Evolutionary conservation across 2,797 vertebrate species (phyloP).

Genomic region (Fratercula arctica): DNA sequence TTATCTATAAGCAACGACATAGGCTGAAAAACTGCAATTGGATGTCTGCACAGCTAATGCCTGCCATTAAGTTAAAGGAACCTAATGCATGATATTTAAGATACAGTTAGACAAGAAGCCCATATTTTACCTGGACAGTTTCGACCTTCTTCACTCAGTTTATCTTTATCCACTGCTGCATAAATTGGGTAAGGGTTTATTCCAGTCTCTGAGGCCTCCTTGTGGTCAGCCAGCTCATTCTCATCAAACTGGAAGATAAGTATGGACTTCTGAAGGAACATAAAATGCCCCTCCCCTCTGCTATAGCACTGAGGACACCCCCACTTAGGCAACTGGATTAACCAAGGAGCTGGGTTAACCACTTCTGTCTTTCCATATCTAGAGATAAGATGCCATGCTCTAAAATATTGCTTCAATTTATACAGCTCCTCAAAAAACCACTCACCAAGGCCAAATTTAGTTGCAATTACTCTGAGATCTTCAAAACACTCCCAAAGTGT

Average conservation of each 20-base stretch:
- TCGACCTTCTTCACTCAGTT: not conserved
- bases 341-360: not conserved
- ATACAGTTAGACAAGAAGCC: not conserved
- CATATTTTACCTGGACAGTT: not conserved
- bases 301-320: not conserved
- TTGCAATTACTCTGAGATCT: not conserved
- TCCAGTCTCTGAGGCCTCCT: not conserved
- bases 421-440: not conserved
- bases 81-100: not conserved
- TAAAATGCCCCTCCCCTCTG: not conserved
- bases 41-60: not conserved
- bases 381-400: not conserved
- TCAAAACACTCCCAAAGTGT: not conserved
- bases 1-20: not conserved
- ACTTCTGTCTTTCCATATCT: not conserved
- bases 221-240: not conserved
- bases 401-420: not conserved
- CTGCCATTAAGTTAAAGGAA: not conserved
- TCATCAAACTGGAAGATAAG: not conserved
- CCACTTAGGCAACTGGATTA: not conserved
- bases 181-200: conserved; percentile 34
- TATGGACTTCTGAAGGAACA: not conserved
- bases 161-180: conserved; percentile 20
- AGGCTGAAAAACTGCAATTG: not conserved
- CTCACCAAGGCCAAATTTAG: not conserved